phyloP scores from a whole-genome alignment of 2,113 vertebrate genomes.

The Centropus bengalensis region DNA sequence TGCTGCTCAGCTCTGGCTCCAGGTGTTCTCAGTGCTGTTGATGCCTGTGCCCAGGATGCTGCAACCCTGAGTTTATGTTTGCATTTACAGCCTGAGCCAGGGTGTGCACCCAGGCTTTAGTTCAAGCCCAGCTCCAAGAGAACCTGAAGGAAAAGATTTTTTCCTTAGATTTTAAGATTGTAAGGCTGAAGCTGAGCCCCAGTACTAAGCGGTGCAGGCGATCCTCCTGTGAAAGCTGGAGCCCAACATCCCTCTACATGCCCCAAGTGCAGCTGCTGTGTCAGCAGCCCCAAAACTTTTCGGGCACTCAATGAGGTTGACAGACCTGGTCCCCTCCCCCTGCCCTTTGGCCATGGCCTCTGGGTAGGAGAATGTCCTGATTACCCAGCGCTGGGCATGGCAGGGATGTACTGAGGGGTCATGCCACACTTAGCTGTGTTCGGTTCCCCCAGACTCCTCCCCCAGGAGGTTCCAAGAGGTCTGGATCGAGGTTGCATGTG shows the following conservation, averaged over 20 bases:
- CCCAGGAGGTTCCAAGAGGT: fast-evolving
- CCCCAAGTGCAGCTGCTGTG: background rate
- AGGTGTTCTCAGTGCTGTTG: background rate
- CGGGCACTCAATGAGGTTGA: fast-evolving
- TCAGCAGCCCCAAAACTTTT: background rate
- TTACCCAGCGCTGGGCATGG: background rate
- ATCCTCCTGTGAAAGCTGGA: background rate
- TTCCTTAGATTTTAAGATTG: background rate
- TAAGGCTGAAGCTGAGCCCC: background rate
- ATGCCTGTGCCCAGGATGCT: background rate
- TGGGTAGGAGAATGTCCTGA: background rate
- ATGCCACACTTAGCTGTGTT: background rate
- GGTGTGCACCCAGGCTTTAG: background rate
- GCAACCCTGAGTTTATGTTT: background rate
- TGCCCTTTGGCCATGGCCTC: background rate
- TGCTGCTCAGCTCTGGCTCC: background rate
- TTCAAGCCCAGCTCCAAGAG: background rate
- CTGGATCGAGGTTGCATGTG: fast-evolving
- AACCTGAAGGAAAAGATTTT: background rate
- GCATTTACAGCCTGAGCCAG: background rate
- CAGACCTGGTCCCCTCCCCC: background rate
- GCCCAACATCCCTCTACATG: fast-evolving
- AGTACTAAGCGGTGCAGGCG: fast-evolving
- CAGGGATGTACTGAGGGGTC: background rate
- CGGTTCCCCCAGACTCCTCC: background rate